phyloP scores from a whole-genome alignment of 2,888 invertebrate species.

The Chaitophorus viminalis region DNA sequence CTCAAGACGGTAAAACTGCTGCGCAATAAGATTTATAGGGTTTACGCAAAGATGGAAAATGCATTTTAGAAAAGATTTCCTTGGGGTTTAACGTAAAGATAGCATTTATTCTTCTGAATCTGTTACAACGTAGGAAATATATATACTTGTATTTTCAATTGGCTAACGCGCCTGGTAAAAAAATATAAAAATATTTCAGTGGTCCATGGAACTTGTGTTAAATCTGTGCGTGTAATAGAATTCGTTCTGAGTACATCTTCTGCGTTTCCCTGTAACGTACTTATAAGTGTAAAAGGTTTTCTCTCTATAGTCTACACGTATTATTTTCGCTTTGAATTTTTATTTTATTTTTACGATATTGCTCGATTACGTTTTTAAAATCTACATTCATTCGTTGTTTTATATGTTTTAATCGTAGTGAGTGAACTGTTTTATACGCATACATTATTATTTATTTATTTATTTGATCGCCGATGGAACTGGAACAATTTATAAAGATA shows the following conservation, averaged over 20 bases:
- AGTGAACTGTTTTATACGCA: background rate
- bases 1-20: background rate
- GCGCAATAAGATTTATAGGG: slow-evolving; percentile 33
- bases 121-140: slow-evolving; percentile 17
- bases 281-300: background rate
- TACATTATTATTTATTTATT: slow-evolving; percentile 6
- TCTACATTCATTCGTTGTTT: background rate
- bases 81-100: slow-evolving; percentile 26
- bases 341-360: background rate
- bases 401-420: background rate
- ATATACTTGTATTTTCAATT: slow-evolving; percentile 34
- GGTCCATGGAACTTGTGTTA: slow-evolving; percentile 1
- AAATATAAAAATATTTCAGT: background rate
- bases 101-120: slow-evolving; percentile 34
- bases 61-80: slow-evolving; percentile 55
- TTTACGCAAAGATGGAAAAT: slow-evolving; percentile 30
- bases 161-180: background rate
- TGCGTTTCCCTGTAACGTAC: background rate
- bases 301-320: background rate
- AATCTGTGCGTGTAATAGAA: slow-evolving; percentile 16
- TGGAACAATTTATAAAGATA: slow-evolving; percentile 9
- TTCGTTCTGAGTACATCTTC: background rate
- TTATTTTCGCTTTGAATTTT: background rate
- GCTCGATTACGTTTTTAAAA: background rate
- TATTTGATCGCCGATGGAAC: background rate